A percentile compares a stretch with the other conserved stretches of the same genome.
Conservation (phyloP, 2,888 invertebrate genomes). For the Limnephilus rhombicus region DNA sequence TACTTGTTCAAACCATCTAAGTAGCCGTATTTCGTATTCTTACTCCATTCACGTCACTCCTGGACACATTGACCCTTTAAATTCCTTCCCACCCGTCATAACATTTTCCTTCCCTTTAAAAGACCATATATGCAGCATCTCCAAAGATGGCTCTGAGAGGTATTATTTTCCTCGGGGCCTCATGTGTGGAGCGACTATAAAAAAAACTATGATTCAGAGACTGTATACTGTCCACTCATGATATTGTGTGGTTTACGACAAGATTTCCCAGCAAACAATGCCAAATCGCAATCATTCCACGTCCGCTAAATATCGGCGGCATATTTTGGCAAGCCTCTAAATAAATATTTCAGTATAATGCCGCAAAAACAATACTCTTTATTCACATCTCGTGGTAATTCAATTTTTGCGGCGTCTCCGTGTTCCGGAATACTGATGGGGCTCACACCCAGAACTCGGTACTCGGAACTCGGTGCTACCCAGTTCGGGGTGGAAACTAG, state of each 20-base stretch:
- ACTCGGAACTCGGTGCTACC: neutral
- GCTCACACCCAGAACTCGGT: neutral
- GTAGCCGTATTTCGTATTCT: no score
- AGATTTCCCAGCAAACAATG: neutral
- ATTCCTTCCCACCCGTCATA: no score
- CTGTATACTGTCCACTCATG: neutral
- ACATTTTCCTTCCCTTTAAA: no score
- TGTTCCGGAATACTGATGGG: constrained; percentile 28
- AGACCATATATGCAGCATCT: no score
- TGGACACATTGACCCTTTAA: no score
- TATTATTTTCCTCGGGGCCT: no score
- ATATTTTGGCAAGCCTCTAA: constrained; percentile 15
- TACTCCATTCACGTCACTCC: no score
- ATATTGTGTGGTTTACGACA: neutral
- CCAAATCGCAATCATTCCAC: neutral
- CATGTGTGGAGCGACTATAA: no score
- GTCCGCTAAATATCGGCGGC: constrained; percentile 8
- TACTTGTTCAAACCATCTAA: no score
- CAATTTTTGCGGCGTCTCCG: constrained; percentile 34
- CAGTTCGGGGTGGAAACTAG: neutral
- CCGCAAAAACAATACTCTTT: constrained; percentile 43
- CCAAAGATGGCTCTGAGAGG: no score
- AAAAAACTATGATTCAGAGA: no score
- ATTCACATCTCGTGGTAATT: constrained; percentile 45
- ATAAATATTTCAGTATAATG: constrained; percentile 16